Evolutionary conservation across 30 jellyfish, hydroid and myxozoan species (phyloP), one percentile per base, ranked within the genome.

Genomic region (Mastigias papua): DNA sequence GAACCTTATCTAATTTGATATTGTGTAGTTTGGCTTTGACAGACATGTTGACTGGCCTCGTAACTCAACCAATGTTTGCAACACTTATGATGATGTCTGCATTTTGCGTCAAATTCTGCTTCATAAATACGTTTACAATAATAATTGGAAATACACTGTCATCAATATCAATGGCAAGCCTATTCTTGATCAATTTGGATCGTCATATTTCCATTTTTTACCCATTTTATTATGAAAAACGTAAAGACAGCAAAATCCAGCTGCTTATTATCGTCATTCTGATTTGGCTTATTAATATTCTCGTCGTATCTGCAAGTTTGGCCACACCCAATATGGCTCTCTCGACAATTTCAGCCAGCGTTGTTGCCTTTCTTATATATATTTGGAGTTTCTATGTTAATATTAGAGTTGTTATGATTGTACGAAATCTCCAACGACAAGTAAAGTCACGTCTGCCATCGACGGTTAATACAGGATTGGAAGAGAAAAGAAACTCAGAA

Each of bases 361-460:
- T 78, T 17, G 60, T 77, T 30, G 88, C 88, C 17, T 30, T 62
- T 16, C 50, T 50, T 16, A 77, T 77, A 10, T 54, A 51, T 62
- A 21, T 62, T 29, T 77, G 88, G 88, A 77, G 88, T 58, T 73
- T 77, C 16, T 77, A 77, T 10, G 88, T 77, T 26, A 51, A 77
- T 58, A 21, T 77, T n/a, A 54, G 78, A 57, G 67, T 73, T 8
- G 88, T 66, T 23, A 17, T 77, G 51, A 67, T 77, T 25, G 88
- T 77, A 17, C 54, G 42, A 48, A 77, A 22, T 29, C 54, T 77
- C n/a, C 88, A 32, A 31, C 26, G 33, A 34, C 57, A 77, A 30
- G 57, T 77, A 5, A 58, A 25, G 15, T 60, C 88, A 27, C 88
- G 30, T 20, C 42, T 17, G 34, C 66, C 76, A 30, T 15, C 17